phyloP scores from a whole-genome alignment of 92 coral and sea anemone species.

The Phenganax subtilis region DNA sequence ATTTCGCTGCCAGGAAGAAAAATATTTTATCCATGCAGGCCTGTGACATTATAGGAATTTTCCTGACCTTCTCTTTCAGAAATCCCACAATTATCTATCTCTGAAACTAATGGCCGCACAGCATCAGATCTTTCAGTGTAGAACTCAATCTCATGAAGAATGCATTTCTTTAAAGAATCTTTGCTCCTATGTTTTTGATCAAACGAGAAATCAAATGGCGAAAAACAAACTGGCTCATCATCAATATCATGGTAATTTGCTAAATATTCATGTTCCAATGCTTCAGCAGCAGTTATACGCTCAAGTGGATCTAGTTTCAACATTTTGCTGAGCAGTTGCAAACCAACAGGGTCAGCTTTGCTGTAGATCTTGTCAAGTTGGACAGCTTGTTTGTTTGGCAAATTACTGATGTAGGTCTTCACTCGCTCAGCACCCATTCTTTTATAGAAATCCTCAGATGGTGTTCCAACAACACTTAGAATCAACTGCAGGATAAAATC shows the following conservation, averaged over 20 bases:
- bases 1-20: too few relatives aligned
- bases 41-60: neutral
- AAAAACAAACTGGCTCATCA: constrained; percentile 83
- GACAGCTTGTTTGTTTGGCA: constrained; percentile 78
- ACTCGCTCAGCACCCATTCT: constrained; percentile 99
- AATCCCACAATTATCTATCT: neutral
- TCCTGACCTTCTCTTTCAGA: neutral
- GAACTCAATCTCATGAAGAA: constrained; percentile 68
- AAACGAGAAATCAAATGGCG: constrained; percentile 85
- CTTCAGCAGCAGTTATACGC: constrained; percentile 72
- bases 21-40: too few relatives aligned
- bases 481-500: constrained; percentile 55
- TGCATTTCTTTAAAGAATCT: constrained; percentile 72
- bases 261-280: constrained; percentile 67
- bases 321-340: constrained; percentile 78
- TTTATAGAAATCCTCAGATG: constrained; percentile 70
- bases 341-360: constrained; percentile 58
- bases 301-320: constrained; percentile 77
- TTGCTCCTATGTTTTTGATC: constrained; percentile 71
- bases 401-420: constrained; percentile 73
- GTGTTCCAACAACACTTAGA: constrained; percentile 96
- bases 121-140: constrained; percentile 52
- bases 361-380: constrained; percentile 73
- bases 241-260: constrained; percentile 81
- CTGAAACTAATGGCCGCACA: constrained; percentile 52